Percentiles rank a stretch among this genome's conserved stretches.
phyloP scores from a whole-genome alignment of 2,888 invertebrate genomes.

The Lobophora halterata region DNA sequence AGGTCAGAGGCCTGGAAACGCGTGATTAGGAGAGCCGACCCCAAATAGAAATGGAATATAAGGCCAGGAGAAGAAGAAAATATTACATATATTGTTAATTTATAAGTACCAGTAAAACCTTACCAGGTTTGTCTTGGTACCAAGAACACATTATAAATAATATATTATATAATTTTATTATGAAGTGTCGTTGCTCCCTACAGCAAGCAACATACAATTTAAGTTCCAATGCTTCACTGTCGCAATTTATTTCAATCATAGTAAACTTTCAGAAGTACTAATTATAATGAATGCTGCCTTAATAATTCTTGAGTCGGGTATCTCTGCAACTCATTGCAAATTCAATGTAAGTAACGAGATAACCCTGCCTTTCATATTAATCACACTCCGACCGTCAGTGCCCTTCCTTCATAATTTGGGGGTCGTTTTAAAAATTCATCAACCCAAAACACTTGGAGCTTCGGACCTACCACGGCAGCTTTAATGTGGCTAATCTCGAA shows the following conservation, averaged over 20 bases:
- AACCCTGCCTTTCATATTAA: constrained; percentile 23
- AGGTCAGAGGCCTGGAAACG: too few relatives aligned
- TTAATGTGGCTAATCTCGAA: constrained; percentile 1
- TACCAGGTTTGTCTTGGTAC: too few relatives aligned
- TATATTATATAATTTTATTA: too few relatives aligned
- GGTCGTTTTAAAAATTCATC: constrained; percentile 31
- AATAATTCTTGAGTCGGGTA: constrained; percentile 4
- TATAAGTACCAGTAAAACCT: too few relatives aligned
- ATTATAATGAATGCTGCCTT: constrained; percentile 4
- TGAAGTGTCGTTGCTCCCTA: too few relatives aligned
- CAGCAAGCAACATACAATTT: too few relatives aligned
- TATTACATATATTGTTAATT: too few relatives aligned
- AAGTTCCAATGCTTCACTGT: too few relatives aligned
- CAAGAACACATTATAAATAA: too few relatives aligned
- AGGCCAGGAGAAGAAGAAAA: too few relatives aligned
- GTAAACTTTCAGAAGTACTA: neutral
- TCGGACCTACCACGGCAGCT: constrained; percentile 7
- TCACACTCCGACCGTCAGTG: constrained; percentile 17
- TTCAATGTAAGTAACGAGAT: constrained; percentile 27
- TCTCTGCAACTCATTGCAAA: constrained; percentile 20
- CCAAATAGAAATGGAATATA: too few relatives aligned
- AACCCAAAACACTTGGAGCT: constrained; percentile 14
- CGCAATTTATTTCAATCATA: neutral
- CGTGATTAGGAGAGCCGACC: too few relatives aligned
- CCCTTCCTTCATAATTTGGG: constrained; percentile 22